Conservation (phyloP, 1,140 invertebrate genomes). For the Venturia canescens region DNA sequence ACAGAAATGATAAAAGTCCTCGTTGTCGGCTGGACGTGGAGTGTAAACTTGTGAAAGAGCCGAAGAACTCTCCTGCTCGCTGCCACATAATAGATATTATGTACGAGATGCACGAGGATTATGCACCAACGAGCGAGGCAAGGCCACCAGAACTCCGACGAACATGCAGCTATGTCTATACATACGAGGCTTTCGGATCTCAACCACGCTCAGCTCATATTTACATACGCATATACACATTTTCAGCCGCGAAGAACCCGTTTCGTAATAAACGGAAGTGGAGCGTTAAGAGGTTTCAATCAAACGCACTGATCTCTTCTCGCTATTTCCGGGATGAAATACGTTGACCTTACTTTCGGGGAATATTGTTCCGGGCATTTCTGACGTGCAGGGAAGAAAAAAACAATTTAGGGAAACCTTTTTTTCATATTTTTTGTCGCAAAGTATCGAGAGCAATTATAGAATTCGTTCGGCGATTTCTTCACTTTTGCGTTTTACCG, state of each 20-base stretch:
- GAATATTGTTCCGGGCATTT: not conserved
- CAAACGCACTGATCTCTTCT: conserved; percentile 21
- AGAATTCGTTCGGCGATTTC: not conserved
- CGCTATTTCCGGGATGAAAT: conserved; percentile 12
- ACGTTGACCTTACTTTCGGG: not conserved
- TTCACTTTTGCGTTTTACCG: not conserved
- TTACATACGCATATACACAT: not conserved
- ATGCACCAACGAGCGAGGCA: conserved; percentile 15
- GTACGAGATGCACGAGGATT: conserved; percentile 34
- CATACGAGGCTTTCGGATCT: not conserved
- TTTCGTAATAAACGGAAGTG: conserved; percentile 39
- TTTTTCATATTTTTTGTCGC: not conserved
- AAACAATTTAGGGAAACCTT: too few relatives aligned
- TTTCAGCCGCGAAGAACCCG: conserved; percentile 25
- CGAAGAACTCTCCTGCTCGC: not conserved
- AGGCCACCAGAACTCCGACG: conserved; percentile 24
- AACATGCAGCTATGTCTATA: not conserved
- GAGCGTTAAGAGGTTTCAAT: conserved; percentile 33
- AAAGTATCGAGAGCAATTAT: too few relatives aligned
- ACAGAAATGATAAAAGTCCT: conserved; percentile 11
- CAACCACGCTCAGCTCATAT: not conserved
- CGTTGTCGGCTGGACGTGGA: conserved; percentile 1
- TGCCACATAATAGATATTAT: conserved; percentile 40
- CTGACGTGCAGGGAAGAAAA: not conserved
- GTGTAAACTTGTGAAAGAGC: not conserved